Conservation (phyloP, 64 coral and sea anemone genomes). For the Trachythela sp. region DNA sequence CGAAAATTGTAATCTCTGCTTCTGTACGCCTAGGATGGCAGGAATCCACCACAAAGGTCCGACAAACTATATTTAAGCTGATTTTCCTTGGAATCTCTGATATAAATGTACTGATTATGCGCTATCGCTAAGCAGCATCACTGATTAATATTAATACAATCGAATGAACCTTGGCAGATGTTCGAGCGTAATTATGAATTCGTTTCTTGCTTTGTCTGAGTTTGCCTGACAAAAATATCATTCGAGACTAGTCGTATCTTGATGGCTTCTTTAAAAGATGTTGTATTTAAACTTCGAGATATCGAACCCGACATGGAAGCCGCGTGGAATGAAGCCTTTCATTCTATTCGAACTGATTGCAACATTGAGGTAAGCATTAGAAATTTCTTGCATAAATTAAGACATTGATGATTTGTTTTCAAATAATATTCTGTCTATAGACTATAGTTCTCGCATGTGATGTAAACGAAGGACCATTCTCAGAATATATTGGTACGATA, state of each 20-base stretch:
- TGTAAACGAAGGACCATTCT: no score
- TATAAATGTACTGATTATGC: no score
- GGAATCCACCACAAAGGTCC: no score
- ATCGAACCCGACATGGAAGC: not conserved
- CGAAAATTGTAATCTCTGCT: no score
- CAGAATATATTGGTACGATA: not conserved
- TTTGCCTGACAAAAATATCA: not conserved
- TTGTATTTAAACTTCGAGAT: conserved; percentile 10
- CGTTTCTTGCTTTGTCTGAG: not conserved
- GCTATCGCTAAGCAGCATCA: not conserved
- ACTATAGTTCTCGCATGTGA: no score
- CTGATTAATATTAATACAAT: not conserved
- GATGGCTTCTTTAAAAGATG: conserved; percentile 26
- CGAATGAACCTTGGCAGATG: not conserved
- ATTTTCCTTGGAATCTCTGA: no score
- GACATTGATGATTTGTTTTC: not conserved
- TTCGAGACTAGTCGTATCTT: not conserved
- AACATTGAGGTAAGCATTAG: not conserved
- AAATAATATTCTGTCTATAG: not conserved
- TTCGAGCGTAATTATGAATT: not conserved
- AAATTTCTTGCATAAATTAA: not conserved
- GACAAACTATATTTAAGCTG: no score
- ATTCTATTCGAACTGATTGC: not conserved
- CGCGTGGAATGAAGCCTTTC: not conserved
- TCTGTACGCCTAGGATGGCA: no score